A percentile compares a stretch with the other conserved stretches of the same genome.
Conservation (phyloP, 2,888 invertebrate species). For the Cordilura impudica region DNA sequence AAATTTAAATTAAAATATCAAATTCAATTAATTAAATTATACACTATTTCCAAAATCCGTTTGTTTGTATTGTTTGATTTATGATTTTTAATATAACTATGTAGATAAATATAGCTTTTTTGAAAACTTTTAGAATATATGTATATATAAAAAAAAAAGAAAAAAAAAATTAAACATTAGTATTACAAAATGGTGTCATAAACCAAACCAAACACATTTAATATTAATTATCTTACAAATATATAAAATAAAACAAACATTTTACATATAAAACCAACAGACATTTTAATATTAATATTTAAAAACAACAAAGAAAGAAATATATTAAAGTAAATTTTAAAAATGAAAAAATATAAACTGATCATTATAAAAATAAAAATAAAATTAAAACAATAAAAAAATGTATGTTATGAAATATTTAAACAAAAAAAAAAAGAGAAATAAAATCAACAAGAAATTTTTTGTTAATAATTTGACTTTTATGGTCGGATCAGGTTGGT, state of each 20-base stretch:
- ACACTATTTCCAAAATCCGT: no score
- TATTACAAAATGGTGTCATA: background rate
- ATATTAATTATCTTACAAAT: slow-evolving; percentile 38
- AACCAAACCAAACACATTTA: background rate
- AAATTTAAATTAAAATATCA: no score
- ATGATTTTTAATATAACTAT: slow-evolving; percentile 25
- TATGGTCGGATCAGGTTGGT: slow-evolving; percentile 9
- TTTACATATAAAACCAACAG: slow-evolving; percentile 17
- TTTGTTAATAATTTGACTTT: slow-evolving; percentile 20
- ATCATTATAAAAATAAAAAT: slow-evolving; percentile 2
- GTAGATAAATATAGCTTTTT: slow-evolving; percentile 28
- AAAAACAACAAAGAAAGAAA: slow-evolving; percentile 27
- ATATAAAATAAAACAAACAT: slow-evolving; percentile 19
- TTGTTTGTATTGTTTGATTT: no score
- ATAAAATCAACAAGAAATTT: slow-evolving; percentile 39
- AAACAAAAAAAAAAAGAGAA: slow-evolving; percentile 48
- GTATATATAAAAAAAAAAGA: background rate
- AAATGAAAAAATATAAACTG: background rate
- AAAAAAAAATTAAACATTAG: slow-evolving; percentile 2
- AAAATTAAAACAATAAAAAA: slow-evolving; percentile 20
- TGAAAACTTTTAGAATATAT: no score
- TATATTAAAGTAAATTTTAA: slow-evolving; percentile 10
- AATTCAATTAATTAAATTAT: no score
- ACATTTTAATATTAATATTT: slow-evolving; percentile 44
- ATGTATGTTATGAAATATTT: slow-evolving; percentile 54